Evolutionary conservation across 2,888 invertebrate species (phyloP), one percentile per base, ranked within the genome.

Genomic region (Lobophora halterata): DNA sequence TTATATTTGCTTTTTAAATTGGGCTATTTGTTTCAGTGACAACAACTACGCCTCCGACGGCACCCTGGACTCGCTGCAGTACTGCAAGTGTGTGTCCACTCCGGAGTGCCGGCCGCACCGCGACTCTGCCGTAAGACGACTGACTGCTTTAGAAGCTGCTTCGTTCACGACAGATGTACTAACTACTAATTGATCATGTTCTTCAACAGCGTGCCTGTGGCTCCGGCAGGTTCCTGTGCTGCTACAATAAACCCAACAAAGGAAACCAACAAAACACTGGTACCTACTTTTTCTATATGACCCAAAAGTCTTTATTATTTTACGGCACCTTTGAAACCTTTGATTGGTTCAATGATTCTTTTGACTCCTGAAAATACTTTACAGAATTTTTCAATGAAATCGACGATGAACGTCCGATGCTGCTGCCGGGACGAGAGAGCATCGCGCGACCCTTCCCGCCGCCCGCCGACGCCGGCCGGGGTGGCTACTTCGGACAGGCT

Each of bases 171-270:
- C n/a, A n/a, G n/a, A n/a, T n/a, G n/a, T n/a, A n/a, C n/a, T n/a
- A n/a, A n/a, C n/a, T 5, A 24, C 1, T 12, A 13, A n/a, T n/a
- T 24, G 6, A n/a, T 17, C 19, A 18, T 13, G 2, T 7, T 26
- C 6, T 17, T 27, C 72, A 74, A 6, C 81, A 92, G 92, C 90
- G 90, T 5, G 88, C 89, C 9, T 93, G 93, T 55, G 90, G 91
- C 14, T 72, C 73, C 0, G 91, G 90, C 4, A 91, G 91, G 64
- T 89, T 85, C 49, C 89, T 92, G 44, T 93, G 93, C 62, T 93
- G 93, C 59, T 91, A 88, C 70, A 88, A 88, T 36, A 69, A 74
- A 46, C 65, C 71, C 1, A 60, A 55, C 33, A 58, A 59, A 17
- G 39, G 18, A 1, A 21, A 37, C 2, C 50, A 26, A 8, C 63